phyloP scores from a whole-genome alignment of 2,797 vertebrate species.

The Liparis tanakae region DNA sequence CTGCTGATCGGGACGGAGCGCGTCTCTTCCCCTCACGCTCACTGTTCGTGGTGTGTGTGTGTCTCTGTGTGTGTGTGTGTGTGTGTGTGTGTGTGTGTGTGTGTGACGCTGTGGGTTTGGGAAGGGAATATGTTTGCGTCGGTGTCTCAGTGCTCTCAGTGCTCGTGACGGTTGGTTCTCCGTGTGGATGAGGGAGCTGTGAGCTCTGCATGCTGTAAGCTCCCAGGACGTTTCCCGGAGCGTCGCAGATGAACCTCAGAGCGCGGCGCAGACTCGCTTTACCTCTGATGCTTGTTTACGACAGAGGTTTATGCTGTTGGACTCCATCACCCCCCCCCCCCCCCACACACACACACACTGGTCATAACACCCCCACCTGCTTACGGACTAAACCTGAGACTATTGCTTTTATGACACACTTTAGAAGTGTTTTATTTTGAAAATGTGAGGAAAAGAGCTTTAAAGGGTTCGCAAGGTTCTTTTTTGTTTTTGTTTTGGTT shows the following conservation, averaged over 20 bases:
- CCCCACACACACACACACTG: neutral
- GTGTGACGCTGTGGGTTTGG: conserved; percentile 45
- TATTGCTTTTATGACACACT: neutral
- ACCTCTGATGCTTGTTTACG: conserved; percentile 54
- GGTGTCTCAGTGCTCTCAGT: conserved; percentile 47
- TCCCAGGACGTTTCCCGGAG: conserved; percentile 58
- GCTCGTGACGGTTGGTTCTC: conserved; percentile 74
- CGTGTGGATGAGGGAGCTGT: conserved; percentile 59
- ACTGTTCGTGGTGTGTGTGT: conserved; percentile 39
- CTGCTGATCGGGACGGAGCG: conserved; percentile 81
- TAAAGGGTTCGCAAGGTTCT: neutral
- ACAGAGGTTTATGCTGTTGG: conserved; percentile 23
- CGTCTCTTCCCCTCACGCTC: conserved; percentile 74
- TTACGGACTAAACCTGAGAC: neutral
- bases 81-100: conserved; percentile 39
- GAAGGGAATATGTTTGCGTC: conserved; percentile 59
- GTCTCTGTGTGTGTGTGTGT: conserved; percentile 40
- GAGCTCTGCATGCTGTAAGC: conserved; percentile 60
- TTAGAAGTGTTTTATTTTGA: neutral
- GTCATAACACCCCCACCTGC: neutral
- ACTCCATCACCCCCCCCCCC: conserved; percentile 7
- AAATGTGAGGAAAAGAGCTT: neutral
- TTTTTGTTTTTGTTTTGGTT: neutral
- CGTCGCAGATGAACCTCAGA: conserved; percentile 59
- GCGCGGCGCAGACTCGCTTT: conserved; percentile 47